phyloP scores from a whole-genome alignment of 1,140 invertebrate genomes.

The Prorops nasuta region DNA sequence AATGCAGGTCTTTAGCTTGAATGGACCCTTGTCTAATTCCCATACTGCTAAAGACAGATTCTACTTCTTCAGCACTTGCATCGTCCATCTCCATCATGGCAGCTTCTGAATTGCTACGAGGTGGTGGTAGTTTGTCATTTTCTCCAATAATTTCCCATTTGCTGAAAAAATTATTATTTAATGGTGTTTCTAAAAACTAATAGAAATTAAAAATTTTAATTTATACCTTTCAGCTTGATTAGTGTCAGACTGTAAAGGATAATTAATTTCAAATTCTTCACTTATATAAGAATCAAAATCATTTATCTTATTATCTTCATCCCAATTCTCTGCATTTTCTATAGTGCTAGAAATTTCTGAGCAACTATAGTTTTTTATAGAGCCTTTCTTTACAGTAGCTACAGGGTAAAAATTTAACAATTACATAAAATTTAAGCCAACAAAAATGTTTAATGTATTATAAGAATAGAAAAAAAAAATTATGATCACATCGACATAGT shows the following conservation, averaged over 20 bases:
- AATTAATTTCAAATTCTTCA: background rate
- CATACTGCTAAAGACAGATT: constrained; percentile 21
- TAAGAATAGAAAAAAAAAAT: constrained; percentile 1
- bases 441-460: background rate
- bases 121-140: constrained; percentile 10
- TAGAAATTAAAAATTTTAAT: constrained; percentile 3
- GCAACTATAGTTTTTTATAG: background rate
- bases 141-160: background rate
- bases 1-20: background rate
- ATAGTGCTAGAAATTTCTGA: constrained; percentile 10
- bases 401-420: too few species aligned
- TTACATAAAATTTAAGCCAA: too few species aligned
- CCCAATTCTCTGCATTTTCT: constrained; percentile 25
- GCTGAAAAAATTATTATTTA: too few species aligned
- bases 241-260: too few species aligned
- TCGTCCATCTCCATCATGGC: constrained; percentile 20
- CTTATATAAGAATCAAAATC: background rate
- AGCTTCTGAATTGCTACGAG: constrained; percentile 25
- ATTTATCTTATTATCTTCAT: too few species aligned
- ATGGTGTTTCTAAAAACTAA: too few species aligned
- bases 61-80: constrained; percentile 12
- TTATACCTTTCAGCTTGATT: too few species aligned
- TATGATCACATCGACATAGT: constrained; percentile 11
- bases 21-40: constrained; percentile 25
- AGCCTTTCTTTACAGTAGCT: constrained; percentile 9